Conservation (phyloP, 2,797 vertebrate species). For the Pteropus rufus region DNA sequence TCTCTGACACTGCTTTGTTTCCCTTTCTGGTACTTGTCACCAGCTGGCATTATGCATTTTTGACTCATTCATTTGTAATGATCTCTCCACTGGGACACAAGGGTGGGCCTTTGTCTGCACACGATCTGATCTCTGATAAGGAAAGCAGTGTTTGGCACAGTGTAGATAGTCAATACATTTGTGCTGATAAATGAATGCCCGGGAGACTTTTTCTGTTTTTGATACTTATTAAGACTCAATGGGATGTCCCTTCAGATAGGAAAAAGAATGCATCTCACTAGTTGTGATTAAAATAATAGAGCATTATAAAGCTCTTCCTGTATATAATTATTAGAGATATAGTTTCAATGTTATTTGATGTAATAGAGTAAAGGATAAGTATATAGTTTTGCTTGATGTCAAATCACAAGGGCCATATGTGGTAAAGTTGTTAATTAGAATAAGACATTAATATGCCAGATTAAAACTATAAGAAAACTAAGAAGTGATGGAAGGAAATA, state of each 20-base stretch:
- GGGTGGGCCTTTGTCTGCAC: not conserved
- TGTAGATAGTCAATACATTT: not conserved
- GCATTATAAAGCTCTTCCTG: not conserved
- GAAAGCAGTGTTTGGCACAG: not conserved
- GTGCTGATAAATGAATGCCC: not conserved
- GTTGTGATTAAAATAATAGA: not conserved
- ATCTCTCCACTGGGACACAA: not conserved
- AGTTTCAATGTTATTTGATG: not conserved
- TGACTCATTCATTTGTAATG: not conserved
- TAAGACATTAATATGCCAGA: not conserved
- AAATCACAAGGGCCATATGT: not conserved
- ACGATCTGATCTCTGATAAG: not conserved
- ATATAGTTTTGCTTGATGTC: not conserved
- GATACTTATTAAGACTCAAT: not conserved
- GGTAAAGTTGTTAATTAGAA: not conserved
- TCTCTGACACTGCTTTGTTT: not conserved
- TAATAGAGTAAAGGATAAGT: not conserved
- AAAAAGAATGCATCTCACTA: not conserved
- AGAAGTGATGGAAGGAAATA: slow-evolving; percentile 22
- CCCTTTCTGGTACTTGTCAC: not conserved
- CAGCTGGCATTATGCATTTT: not conserved
- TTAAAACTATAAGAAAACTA: not conserved
- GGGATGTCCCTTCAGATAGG: not conserved
- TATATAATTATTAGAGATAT: not conserved
- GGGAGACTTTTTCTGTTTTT: not conserved